Evolutionary conservation across 1,140 invertebrate species (phyloP).

Genomic region (Lordiphosa collinella): DNA sequence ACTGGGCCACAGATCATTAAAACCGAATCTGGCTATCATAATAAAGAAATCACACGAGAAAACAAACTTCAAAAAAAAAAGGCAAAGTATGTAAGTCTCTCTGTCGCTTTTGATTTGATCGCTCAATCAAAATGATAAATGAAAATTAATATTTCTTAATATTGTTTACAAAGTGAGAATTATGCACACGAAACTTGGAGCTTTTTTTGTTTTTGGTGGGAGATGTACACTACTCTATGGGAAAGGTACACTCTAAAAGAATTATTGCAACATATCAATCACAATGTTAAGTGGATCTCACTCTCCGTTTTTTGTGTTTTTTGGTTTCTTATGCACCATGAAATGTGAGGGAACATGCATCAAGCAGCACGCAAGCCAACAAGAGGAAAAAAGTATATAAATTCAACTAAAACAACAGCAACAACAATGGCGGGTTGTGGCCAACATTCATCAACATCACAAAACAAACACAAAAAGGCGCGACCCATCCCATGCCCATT

Average conservation of each 20-base stretch:
- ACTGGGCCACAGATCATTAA: conserved; percentile 64
- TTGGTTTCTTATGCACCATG: conserved; percentile 11
- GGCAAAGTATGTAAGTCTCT: conserved; percentile 10
- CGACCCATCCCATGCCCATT: conserved; percentile 33
- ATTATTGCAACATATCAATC: conserved; percentile 79
- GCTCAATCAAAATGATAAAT: conserved; percentile 80
- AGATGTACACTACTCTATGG: conserved; percentile 30
- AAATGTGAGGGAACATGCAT: conserved; percentile 71
- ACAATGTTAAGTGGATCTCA: conserved; percentile 68
- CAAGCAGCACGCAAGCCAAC: conserved; percentile 66
- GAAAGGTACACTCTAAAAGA: conserved; percentile 45
- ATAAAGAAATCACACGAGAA: conserved; percentile 78
- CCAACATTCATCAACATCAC: conserved; percentile 75
- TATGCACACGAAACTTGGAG: conserved; percentile 56
- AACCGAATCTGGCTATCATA: conserved; percentile 74
- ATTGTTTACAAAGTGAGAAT: conserved; percentile 80
- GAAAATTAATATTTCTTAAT: conserved; percentile 80
- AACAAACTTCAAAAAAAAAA: conserved; percentile 51
- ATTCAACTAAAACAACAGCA: conserved; percentile 45
- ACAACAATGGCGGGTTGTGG: conserved; percentile 56
- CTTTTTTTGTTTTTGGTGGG: conserved; percentile 22
- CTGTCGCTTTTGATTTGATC: conserved; percentile 70
- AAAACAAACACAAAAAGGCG: conserved; percentile 73
- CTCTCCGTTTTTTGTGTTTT: not conserved
- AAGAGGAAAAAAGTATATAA: conserved; percentile 58